phyloP scores from a whole-genome alignment of 2,113 vertebrate species.

The Atractosteus spatula region DNA sequence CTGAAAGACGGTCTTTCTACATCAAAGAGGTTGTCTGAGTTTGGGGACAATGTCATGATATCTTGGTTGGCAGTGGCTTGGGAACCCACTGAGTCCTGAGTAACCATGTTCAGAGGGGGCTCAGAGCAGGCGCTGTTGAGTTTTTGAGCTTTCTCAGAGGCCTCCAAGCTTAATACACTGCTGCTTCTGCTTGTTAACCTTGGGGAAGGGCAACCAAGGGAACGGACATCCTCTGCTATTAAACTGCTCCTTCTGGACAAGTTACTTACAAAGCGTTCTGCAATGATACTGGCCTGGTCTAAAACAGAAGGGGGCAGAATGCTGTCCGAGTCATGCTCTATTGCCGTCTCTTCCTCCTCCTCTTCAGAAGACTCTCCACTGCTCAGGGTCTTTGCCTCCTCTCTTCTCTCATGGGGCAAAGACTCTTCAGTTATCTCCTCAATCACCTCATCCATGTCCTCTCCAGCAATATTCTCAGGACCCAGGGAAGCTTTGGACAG shows the following conservation, averaged over 20 bases:
- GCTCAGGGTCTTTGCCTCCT: conserved; percentile 69
- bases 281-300: conserved; percentile 79
- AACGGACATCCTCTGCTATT: conserved; percentile 67
- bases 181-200: conserved; percentile 58
- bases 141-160: conserved; percentile 47
- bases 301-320: conserved; percentile 79
- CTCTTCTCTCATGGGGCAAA: conserved; percentile 30
- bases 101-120: background rate
- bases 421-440: conserved; percentile 50
- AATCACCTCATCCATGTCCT: conserved; percentile 25
- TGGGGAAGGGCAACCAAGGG: conserved; percentile 55
- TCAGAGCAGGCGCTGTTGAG: conserved; percentile 34
- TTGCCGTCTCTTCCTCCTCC: conserved; percentile 54
- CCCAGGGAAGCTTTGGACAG: conserved; percentile 26
- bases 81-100: rapidly evolving
- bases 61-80: conserved; percentile 11
- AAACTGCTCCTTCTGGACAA: conserved; percentile 78
- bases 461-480: conserved; percentile 17
- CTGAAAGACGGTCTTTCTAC: conserved; percentile 44
- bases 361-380: conserved; percentile 79
- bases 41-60: conserved; percentile 22
- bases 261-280: conserved; percentile 65
- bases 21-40: conserved; percentile 35
- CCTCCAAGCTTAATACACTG: conserved; percentile 69
- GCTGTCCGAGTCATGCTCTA: conserved; percentile 40